Evolutionary conservation across 2,888 invertebrate species (phyloP), one percentile per base, ranked within the genome.

Genomic region (Sarcophaga caerulescens): DNA sequence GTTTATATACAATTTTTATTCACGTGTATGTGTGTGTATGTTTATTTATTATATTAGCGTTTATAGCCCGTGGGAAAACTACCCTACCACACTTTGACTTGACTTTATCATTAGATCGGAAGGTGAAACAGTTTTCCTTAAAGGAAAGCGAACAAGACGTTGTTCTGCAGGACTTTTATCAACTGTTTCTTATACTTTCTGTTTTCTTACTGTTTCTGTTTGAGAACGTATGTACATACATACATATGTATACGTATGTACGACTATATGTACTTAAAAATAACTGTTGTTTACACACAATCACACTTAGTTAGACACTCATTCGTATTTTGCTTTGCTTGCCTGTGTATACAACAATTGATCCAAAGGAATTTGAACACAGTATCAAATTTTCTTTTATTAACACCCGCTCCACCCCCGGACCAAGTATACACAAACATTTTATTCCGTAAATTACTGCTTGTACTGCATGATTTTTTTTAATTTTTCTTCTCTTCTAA

Each of bases 361-460:
- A 77, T 88, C 83, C 88, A 87, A 87, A 87, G 87, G 88, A 87
- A 88, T 88, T 88, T 88, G 70, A 85, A 85, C 85, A 85, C 85
- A 85, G 85, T 86, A 86, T 86, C 81, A 86, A 86, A 82, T 87
- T 81, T 79, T 80, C 66, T 52, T 44, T 66, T 82, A 79, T 84
- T 57, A 68, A 62, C 84, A 82, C 82, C 79, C 81, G 74, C 86
- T 74, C 85, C 86, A 82, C 85, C 85, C 79, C 52, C 75, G 60
- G 35, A 63, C 14, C 76, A 62, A 73, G 85, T 85, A 87, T 82
- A 85, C 85, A 88, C 84, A 87, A 76, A 62, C 70, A 71, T 73
- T 80, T 47, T 10, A 60, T 62, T 47, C 57, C 59, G 65, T 10
- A 19, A 47, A 59, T 65, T 71, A 21, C 60, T 79, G 21, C 47